These are phyloP conservation scores for Lucilia sericata DNA, from an alignment of 1,140 invertebrate species.

Conservation along the genomic window DNA sequence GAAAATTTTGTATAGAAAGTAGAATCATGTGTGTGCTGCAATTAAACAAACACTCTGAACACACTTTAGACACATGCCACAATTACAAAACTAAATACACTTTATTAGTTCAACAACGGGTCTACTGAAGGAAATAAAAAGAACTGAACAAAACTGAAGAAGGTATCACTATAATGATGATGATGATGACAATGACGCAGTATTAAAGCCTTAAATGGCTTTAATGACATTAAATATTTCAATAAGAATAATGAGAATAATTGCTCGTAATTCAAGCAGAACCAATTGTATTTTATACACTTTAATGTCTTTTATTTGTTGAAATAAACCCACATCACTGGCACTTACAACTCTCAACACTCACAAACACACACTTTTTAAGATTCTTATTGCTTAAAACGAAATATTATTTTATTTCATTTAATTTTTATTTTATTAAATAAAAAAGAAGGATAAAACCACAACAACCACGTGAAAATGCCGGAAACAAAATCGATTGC, in stretches of 20 bases:
- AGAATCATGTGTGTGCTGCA: background rate
- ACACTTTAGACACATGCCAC: constrained; percentile 8
- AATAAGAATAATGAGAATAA: too few relatives aligned
- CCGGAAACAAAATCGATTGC: constrained; percentile 68
- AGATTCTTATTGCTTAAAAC: background rate
- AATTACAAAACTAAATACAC: background rate
- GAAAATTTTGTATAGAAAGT: background rate
- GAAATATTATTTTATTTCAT: background rate
- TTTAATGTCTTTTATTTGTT: too few relatives aligned
- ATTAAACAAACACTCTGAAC: background rate
- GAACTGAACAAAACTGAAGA: background rate
- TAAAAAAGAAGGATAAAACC: background rate
- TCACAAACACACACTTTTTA: background rate
- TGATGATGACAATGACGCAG: background rate
- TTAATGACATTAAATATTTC: too few relatives aligned
- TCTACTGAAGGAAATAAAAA: background rate
- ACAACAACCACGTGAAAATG: constrained; percentile 65
- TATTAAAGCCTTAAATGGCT: background rate
- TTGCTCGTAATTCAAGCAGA: too few relatives aligned
- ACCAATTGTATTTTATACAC: too few relatives aligned
- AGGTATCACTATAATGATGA: background rate
- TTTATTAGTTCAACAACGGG: too few relatives aligned
- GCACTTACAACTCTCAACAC: background rate
- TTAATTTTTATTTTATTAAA: background rate
- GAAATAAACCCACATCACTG: background rate